Evolutionary conservation across 2,113 vertebrate genomes (phyloP).

Genomic region (Symphodus melops): DNA sequence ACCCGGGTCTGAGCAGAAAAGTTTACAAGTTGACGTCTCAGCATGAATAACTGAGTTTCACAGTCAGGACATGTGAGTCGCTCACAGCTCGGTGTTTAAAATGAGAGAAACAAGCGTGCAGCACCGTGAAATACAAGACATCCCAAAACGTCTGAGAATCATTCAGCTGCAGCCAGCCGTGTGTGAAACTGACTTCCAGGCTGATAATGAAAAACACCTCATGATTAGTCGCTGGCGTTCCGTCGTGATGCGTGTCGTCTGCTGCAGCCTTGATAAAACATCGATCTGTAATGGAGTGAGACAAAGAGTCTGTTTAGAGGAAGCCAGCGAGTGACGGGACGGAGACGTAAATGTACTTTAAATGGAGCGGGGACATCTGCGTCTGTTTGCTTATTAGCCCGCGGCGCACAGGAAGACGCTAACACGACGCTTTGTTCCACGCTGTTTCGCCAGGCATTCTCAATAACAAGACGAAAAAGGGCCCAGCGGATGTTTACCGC

Average conservation of each 20-base stretch:
- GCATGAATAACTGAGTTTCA: too few species aligned
- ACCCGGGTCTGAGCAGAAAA: too few species aligned
- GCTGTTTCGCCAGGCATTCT: constrained; percentile 5
- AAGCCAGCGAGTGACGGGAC: neutral
- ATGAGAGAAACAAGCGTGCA: neutral
- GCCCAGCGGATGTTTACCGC: neutral
- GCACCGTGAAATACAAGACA: neutral
- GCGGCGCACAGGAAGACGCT: neutral
- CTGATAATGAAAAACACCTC: neutral
- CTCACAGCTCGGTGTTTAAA: too few species aligned
- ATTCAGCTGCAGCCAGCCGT: neutral
- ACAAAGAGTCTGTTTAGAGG: neutral
- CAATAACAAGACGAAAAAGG: constrained; percentile 9
- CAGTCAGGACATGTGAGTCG: too few species aligned
- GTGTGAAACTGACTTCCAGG: constrained; percentile 17
- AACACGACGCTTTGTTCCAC: constrained; percentile 16
- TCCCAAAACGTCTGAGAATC: neutral
- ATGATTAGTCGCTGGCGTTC: neutral
- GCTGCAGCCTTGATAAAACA: neutral
- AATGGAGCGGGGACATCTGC: constrained; percentile 2
- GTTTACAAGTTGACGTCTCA: too few species aligned
- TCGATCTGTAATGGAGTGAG: constrained; percentile 13
- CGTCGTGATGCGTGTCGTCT: neutral
- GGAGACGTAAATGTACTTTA: constrained; percentile 13
- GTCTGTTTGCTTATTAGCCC: constrained; percentile 10